These are phyloP conservation scores for Spilosoma lubricipeda DNA, from an alignment of 2,888 invertebrate species.

Conservation along the genomic window DNA sequence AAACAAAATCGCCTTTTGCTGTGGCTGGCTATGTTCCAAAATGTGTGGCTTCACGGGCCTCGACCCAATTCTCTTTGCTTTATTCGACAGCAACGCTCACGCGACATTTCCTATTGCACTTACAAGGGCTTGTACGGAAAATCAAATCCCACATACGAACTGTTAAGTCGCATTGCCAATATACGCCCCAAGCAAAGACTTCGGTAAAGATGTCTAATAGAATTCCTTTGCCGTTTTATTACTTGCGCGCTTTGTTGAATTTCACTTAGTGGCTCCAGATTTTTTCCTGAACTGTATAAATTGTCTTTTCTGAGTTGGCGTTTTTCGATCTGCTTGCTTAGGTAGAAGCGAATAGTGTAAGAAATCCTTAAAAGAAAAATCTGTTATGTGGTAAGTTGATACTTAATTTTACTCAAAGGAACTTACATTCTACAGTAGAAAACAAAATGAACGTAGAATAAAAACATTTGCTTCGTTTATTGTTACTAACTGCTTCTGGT, in stretches of 20 bases:
- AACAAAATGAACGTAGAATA: constrained; percentile 23
- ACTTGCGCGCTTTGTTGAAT: constrained; percentile 33
- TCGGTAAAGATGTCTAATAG: constrained; percentile 46
- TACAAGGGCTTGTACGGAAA: constrained; percentile 59
- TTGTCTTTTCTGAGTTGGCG: constrained; percentile 5
- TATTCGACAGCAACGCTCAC: constrained; percentile 71
- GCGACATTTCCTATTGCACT: constrained; percentile 79
- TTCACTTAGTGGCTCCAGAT: constrained; percentile 23
- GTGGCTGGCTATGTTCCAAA: constrained; percentile 79
- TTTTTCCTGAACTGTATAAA: constrained; percentile 18
- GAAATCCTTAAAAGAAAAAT: not conserved
- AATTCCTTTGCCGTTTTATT: constrained; percentile 49
- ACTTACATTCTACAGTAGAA: constrained; percentile 4
- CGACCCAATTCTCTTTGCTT: constrained; percentile 81
- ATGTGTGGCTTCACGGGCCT: constrained; percentile 65
- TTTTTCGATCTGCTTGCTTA: constrained; percentile 11
- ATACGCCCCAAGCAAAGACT: constrained; percentile 50
- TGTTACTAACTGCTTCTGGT: constrained; percentile 23
- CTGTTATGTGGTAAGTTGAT: not conserved
- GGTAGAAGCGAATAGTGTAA: constrained; percentile 7
- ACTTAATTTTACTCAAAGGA: constrained; percentile 5
- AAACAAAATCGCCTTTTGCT: constrained; percentile 71
- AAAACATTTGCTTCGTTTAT: constrained; percentile 27
- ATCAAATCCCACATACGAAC: constrained; percentile 66
- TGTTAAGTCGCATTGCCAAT: constrained; percentile 58